Conservation (phyloP, 2,113 vertebrate species). For the Anolis sagrei region DNA sequence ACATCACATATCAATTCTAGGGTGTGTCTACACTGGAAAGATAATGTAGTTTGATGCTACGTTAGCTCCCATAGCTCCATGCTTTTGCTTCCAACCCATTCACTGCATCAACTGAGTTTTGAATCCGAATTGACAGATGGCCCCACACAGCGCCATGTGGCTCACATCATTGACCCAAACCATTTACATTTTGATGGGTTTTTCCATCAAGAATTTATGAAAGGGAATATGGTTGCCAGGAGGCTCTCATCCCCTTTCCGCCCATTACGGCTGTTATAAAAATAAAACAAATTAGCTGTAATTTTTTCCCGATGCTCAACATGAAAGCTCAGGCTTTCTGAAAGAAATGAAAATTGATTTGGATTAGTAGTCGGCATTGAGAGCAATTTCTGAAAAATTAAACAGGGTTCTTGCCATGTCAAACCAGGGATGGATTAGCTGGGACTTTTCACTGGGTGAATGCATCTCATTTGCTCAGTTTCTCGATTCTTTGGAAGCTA, state of each 20-base stretch:
- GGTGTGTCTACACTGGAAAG: too few relatives aligned
- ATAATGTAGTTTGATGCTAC: too few relatives aligned
- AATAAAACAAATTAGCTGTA: constrained; percentile 74
- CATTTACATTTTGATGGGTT: constrained; percentile 75
- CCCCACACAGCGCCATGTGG: constrained; percentile 62
- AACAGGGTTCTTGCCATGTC: constrained; percentile 71
- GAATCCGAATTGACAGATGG: constrained; percentile 61
- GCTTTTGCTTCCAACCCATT: constrained; percentile 40
- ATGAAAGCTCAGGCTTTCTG: constrained; percentile 62
- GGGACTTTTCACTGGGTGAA: constrained; percentile 42
- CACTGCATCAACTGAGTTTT: constrained; percentile 58
- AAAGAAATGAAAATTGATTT: constrained; percentile 75
- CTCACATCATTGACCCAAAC: constrained; percentile 70
- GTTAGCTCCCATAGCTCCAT: too few relatives aligned
- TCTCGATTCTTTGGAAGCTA: background rate
- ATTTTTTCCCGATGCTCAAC: constrained; percentile 64
- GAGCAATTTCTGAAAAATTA: constrained; percentile 74
- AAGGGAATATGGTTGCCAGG: constrained; percentile 73
- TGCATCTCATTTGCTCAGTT: constrained; percentile 55
- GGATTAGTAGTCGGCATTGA: constrained; percentile 68
- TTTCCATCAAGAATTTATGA: constrained; percentile 75
- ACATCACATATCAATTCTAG: too few relatives aligned
- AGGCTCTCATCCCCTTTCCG: constrained; percentile 71
- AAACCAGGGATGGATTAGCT: constrained; percentile 62
- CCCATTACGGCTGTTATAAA: constrained; percentile 72